Conservation (phyloP, 2,888 invertebrate species). For the Helobdella robusta region DNA sequence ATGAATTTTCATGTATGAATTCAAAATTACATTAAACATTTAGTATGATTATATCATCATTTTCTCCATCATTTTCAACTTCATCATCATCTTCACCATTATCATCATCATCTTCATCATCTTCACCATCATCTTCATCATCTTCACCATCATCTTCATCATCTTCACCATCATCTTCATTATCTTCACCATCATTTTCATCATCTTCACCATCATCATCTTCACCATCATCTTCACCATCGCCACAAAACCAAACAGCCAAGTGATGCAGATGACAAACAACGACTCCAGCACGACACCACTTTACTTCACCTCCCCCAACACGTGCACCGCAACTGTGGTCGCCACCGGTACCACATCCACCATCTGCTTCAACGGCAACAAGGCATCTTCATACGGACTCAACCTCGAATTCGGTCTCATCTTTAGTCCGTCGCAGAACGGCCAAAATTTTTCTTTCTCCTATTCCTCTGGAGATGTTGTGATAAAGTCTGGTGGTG, state of each 20-base stretch:
- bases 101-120: neutral
- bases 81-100: neutral
- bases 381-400: slow-evolving; percentile 36
- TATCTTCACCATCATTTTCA: neutral
- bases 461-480: slow-evolving; percentile 33
- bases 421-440: neutral
- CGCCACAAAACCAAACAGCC: neutral
- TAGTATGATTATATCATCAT: neutral
- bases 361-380: slow-evolving; percentile 35
- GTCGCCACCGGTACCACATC: slow-evolving; percentile 23
- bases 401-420: slow-evolving; percentile 31
- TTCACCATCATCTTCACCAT: neutral
- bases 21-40: no score
- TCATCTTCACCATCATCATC: neutral
- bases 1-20: no score
- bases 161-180: neutral
- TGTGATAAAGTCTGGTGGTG: slow-evolving; percentile 31
- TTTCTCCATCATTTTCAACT: neutral
- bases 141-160: neutral
- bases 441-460: neutral
- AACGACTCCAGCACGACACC: neutral
- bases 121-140: neutral
- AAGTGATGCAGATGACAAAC: slow-evolving; percentile 3
- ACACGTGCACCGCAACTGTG: neutral
- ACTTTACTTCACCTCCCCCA: slow-evolving; percentile 7